Evolutionary conservation across 92 coral and sea anemone species (phyloP).

Genomic region (Zoanthus sansibaricus): DNA sequence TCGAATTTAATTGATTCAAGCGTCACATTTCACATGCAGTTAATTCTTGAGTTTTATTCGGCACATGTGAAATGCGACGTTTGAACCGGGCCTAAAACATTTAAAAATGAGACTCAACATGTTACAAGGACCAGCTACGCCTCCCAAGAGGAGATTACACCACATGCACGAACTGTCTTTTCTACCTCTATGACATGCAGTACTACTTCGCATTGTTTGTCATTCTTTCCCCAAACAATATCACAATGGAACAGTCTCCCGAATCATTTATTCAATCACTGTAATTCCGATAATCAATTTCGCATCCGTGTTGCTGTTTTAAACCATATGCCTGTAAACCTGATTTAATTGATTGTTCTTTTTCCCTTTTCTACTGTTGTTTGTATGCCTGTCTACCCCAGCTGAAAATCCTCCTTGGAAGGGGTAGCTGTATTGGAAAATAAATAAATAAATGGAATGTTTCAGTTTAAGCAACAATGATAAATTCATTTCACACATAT

Average conservation of each 20-base stretch:
- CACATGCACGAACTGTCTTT: neutral
- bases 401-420: neutral
- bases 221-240: no score
- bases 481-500: neutral
- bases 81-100: no score
- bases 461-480: slow-evolving; percentile 5
- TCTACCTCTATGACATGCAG: no score
- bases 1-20: no score
- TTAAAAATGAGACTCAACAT: no score
- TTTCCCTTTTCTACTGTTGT: neutral
- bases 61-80: no score
- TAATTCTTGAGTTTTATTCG: no score
- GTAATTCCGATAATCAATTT: neutral
- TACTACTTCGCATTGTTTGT: no score
- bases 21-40: no score
- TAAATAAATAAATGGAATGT: neutral
- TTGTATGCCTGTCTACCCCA: neutral
- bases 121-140: no score
- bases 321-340: neutral
- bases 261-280: neutral
- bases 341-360: no score
- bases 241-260: neutral
- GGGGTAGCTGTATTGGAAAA: neutral
- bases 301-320: neutral
- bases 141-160: no score